phyloP scores from a whole-genome alignment of 1,140 invertebrate species.

The Leptinotarsa texana region DNA sequence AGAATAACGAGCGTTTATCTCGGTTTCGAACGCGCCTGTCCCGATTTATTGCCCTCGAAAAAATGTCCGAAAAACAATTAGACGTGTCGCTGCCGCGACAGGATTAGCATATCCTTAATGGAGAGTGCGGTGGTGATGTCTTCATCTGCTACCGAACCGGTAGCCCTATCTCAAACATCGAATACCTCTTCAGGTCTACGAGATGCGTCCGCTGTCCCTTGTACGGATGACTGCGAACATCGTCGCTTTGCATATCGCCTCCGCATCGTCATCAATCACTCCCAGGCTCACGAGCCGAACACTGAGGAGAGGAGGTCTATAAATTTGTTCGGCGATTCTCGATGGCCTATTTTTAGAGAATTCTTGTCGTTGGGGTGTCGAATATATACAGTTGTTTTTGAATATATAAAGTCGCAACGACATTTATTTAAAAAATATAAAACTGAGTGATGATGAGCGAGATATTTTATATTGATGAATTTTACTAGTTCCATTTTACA shows the following conservation, averaged over 20 bases:
- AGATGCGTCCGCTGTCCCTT: constrained; percentile 21
- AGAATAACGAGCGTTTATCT: constrained; percentile 24
- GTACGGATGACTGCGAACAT: background rate
- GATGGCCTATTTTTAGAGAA: too few species aligned
- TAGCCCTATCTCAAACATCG: constrained; percentile 42
- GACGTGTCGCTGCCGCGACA: constrained; percentile 30
- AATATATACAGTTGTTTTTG: too few species aligned
- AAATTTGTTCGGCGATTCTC: background rate
- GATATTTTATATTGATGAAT: too few species aligned
- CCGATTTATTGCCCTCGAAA: constrained; percentile 31
- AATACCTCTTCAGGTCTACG: constrained; percentile 23
- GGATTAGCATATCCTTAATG: constrained; percentile 35
- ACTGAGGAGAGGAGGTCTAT: background rate
- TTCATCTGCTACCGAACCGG: constrained; percentile 43
- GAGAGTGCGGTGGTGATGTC: background rate
- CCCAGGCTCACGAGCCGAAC: background rate
- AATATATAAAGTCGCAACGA: too few species aligned
- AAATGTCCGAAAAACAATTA: constrained; percentile 34
- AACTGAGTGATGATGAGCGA: too few species aligned
- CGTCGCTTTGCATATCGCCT: constrained; percentile 20
- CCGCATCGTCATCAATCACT: constrained; percentile 23
- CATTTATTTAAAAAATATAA: too few species aligned
- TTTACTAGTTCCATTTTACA: too few species aligned
- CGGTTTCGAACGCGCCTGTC: constrained; percentile 13
- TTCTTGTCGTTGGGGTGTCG: too few species aligned